Conservation (phyloP, 2,888 invertebrate species). For the Microctonus hyperodae region DNA sequence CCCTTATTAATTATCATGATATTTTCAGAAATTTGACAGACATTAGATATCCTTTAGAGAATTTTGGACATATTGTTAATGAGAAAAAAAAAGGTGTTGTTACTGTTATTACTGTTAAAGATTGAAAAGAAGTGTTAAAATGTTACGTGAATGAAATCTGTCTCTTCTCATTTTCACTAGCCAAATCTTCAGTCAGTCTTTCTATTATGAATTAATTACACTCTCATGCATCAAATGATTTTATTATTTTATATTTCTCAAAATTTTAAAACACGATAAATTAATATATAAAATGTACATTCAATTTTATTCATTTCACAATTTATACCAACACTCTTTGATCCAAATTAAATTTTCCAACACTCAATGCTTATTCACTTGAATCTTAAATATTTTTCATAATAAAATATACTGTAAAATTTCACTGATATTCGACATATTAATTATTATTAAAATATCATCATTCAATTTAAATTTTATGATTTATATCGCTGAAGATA, state of each 20-base stretch:
- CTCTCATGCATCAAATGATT: too few species aligned
- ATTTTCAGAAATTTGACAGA: background rate
- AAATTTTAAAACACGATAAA: too few species aligned
- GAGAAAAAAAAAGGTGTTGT: constrained; percentile 39
- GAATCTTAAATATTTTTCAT: too few species aligned
- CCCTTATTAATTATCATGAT: background rate
- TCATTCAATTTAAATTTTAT: background rate
- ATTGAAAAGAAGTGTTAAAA: constrained; percentile 50
- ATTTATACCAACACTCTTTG: too few species aligned
- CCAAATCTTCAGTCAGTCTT: background rate
- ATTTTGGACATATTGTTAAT: constrained; percentile 48
- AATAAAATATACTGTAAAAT: too few species aligned
- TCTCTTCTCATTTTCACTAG: background rate
- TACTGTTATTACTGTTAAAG: constrained; percentile 55
- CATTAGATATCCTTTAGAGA: background rate
- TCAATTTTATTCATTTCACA: too few species aligned
- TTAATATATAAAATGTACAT: too few species aligned
- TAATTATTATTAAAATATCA: background rate
- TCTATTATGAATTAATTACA: background rate
- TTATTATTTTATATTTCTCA: too few species aligned
- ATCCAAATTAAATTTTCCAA: too few species aligned
- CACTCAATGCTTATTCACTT: too few species aligned
- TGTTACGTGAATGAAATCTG: constrained; percentile 42
- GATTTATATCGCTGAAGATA: background rate
- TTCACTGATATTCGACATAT: too few species aligned